Conservation (phyloP, 1,140 invertebrate species). For the Zaprionus nigranus region DNA sequence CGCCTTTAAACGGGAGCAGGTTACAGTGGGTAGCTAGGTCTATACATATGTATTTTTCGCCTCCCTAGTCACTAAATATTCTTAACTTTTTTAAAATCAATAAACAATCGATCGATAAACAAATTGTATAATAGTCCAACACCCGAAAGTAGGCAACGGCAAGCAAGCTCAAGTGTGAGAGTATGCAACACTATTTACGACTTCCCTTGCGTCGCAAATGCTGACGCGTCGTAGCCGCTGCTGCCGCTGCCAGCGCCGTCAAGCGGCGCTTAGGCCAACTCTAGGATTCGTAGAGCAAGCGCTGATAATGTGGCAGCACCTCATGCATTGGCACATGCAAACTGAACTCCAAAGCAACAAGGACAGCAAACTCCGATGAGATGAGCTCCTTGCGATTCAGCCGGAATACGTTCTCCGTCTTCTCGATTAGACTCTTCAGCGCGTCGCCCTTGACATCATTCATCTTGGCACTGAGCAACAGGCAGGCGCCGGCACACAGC, state of each 20-base stretch:
- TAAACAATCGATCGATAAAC: no score
- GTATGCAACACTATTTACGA: constrained; percentile 55
- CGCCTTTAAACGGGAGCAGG: constrained; percentile 22
- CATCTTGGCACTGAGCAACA: constrained; percentile 96
- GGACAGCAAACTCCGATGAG: constrained; percentile 95
- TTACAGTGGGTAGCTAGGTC: constrained; percentile 3
- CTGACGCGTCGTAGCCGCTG: constrained; percentile 56
- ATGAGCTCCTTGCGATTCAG: constrained; percentile 96
- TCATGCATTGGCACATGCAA: constrained; percentile 96
- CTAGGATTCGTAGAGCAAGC: constrained; percentile 94
- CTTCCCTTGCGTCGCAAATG: constrained; percentile 72
- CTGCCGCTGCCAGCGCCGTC: constrained; percentile 68
- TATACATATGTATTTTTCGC: constrained; percentile 17
- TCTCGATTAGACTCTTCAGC: constrained; percentile 94
- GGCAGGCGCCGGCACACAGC: constrained; percentile 96
- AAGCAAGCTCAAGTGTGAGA: constrained; percentile 26
- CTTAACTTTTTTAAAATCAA: no score
- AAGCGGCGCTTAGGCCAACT: constrained; percentile 79
- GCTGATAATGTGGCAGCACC: constrained; percentile 97
- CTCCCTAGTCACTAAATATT: background rate
- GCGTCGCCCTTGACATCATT: constrained; percentile 97
- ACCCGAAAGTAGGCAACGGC: constrained; percentile 64
- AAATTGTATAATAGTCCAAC: no score
- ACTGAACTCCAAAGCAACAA: constrained; percentile 97
- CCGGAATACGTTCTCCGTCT: constrained; percentile 95